Evolutionary conservation across 2,797 vertebrate species (phyloP).

Genomic region (Micropoecilia bifurca): DNA sequence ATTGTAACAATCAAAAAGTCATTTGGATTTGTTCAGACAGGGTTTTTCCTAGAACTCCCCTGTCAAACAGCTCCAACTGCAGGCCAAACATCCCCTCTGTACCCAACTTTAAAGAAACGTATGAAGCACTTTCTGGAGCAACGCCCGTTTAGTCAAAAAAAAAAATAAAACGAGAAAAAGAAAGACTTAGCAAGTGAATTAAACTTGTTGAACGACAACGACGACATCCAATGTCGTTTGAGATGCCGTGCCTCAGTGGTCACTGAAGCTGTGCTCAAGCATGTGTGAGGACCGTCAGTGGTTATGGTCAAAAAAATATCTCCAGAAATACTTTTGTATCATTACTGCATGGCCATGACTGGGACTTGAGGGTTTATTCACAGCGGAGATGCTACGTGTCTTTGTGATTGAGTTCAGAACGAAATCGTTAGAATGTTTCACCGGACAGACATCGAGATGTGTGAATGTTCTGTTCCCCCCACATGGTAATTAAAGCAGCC

Average conservation of each 20-base stretch:
- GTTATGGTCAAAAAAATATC: slow-evolving; percentile 31
- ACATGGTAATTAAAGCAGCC: background rate
- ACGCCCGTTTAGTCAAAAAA: slow-evolving; percentile 32
- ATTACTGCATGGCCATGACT: slow-evolving; percentile 21
- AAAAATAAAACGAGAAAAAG: slow-evolving; percentile 35
- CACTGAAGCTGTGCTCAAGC: slow-evolving; percentile 20
- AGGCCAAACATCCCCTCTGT: slow-evolving; percentile 50
- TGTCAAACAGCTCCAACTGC: slow-evolving; percentile 64
- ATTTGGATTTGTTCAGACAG: slow-evolving; percentile 50
- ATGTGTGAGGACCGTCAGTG: slow-evolving; percentile 27
- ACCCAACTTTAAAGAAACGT: slow-evolving; percentile 53
- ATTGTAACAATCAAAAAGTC: slow-evolving; percentile 74
- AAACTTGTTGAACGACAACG: slow-evolving; percentile 30
- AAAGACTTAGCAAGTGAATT: slow-evolving; percentile 28
- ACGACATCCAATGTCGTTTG: slow-evolving; percentile 38
- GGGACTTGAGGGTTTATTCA: slow-evolving; percentile 22
- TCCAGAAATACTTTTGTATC: slow-evolving; percentile 36
- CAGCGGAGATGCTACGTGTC: slow-evolving; percentile 9
- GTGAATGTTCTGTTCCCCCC: background rate
- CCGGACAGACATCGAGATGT: background rate
- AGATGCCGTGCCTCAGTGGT: slow-evolving; percentile 32
- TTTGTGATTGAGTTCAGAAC: slow-evolving; percentile 5
- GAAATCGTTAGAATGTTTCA: slow-evolving; percentile 6
- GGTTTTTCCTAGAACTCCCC: slow-evolving; percentile 53
- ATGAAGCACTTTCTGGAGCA: slow-evolving; percentile 29